These are phyloP conservation scores for Troides oblongomaculatus DNA, from an alignment of 2,888 invertebrate species.

Conservation along the genomic window DNA sequence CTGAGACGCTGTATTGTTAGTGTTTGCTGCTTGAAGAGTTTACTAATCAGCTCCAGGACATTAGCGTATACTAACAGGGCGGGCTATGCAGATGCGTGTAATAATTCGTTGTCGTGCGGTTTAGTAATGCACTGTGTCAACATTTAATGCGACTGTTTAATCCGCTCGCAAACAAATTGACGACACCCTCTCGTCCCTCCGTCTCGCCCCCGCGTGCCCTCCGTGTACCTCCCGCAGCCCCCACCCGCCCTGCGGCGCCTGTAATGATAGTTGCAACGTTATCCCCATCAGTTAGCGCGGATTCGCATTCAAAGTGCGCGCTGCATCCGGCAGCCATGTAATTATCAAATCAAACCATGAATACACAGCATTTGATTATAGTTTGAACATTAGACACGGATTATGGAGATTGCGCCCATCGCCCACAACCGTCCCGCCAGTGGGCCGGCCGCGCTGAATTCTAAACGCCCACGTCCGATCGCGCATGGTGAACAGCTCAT, in stretches of 20 bases:
- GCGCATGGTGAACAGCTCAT: too few relatives aligned
- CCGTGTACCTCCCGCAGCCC: constrained; percentile 17
- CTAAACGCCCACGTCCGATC: too few relatives aligned
- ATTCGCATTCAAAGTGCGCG: constrained; percentile 24
- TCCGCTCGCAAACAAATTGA: constrained; percentile 31
- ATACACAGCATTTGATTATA: constrained; percentile 15
- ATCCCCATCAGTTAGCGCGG: constrained; percentile 22
- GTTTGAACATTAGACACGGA: constrained; percentile 2
- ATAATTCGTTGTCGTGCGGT: constrained; percentile 3
- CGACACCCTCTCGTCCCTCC: constrained; percentile 19
- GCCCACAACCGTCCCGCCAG: too few relatives aligned
- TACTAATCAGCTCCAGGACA: too few relatives aligned
- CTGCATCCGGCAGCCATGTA: constrained; percentile 17
- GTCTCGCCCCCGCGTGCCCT: constrained; percentile 13
- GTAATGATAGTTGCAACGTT: constrained; percentile 24
- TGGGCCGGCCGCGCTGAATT: too few relatives aligned
- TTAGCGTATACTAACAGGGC: too few relatives aligned
- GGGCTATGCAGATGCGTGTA: background rate
- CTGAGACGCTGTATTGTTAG: too few relatives aligned
- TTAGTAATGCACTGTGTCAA: constrained; percentile 11
- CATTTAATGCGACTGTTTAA: constrained; percentile 26
- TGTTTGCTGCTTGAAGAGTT: too few relatives aligned
- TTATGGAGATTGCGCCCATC: constrained; percentile 4
- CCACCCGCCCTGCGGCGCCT: background rate
- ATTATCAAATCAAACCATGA: constrained; percentile 26